Conservation (phyloP, 1,140 invertebrate genomes). For the Battus philenor region DNA sequence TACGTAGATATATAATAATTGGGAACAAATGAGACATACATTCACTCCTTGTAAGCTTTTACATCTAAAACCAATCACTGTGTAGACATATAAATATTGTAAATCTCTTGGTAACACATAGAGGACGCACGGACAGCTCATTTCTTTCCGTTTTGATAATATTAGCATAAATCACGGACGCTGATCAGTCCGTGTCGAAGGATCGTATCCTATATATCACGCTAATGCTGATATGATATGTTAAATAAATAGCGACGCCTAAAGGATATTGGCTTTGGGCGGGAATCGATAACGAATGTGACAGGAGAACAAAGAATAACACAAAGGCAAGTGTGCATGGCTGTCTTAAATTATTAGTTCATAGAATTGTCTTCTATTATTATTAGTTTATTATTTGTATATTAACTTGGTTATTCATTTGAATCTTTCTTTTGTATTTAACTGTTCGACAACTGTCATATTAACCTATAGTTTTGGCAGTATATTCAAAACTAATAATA, state of each 20-base stretch:
- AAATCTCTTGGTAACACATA: no score
- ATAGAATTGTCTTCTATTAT: no score
- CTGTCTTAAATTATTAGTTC: no score
- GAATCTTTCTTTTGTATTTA: no score
- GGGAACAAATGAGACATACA: no score
- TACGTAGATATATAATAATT: no score
- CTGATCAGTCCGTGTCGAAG: constrained; percentile 28
- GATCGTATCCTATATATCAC: constrained; percentile 67
- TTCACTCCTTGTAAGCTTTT: no score
- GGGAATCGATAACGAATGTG: constrained; percentile 62
- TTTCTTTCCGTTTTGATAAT: constrained; percentile 27
- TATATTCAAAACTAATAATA: no score
- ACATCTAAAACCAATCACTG: no score
- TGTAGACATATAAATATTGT: no score
- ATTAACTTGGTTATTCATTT: not conserved
- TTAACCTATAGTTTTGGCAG: no score
- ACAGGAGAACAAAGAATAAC: constrained; percentile 49
- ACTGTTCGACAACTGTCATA: no score
- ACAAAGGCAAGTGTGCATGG: constrained; percentile 3
- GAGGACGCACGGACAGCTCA: not conserved
- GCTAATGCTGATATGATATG: constrained; percentile 71
- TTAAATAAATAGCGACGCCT: constrained; percentile 67
- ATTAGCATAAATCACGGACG: constrained; percentile 54
- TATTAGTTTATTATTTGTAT: not conserved
- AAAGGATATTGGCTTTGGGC: constrained; percentile 59